These are phyloP conservation scores for Pedetes capensis DNA, from an alignment of 2,113 vertebrate species.

Conservation along the genomic window DNA sequence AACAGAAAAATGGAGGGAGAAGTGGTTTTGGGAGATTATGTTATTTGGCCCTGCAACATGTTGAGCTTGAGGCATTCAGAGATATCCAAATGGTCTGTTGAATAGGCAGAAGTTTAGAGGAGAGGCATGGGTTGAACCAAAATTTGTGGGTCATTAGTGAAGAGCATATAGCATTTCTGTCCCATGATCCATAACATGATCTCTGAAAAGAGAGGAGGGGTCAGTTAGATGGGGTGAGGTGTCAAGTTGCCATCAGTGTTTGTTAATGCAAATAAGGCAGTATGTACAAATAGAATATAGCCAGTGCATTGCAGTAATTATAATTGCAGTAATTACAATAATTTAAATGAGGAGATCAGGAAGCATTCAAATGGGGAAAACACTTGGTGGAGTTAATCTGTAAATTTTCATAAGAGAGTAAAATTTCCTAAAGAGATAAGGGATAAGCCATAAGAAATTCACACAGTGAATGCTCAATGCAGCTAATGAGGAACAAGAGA, in stretches of 20 bases:
- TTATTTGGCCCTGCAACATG: neutral
- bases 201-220: no score
- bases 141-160: neutral
- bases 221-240: no score
- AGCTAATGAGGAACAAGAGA: neutral
- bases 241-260: neutral
- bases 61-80: neutral
- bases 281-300: neutral
- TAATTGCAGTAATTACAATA: neutral
- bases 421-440: neutral
- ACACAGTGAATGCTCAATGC: neutral
- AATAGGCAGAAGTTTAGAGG: neutral
- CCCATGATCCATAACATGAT: neutral
- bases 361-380: neutral
- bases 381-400: neutral
- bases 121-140: neutral
- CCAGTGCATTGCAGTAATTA: neutral
- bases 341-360: neutral
- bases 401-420: neutral
- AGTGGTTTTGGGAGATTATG: neutral
- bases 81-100: neutral
- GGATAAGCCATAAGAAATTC: neutral
- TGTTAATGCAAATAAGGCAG: neutral
- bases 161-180: neutral
- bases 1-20: neutral